Percentiles rank a stretch among this genome's conserved stretches.
phyloP scores from a whole-genome alignment of 1,140 invertebrate genomes.

The Adoxophyes honmai region DNA sequence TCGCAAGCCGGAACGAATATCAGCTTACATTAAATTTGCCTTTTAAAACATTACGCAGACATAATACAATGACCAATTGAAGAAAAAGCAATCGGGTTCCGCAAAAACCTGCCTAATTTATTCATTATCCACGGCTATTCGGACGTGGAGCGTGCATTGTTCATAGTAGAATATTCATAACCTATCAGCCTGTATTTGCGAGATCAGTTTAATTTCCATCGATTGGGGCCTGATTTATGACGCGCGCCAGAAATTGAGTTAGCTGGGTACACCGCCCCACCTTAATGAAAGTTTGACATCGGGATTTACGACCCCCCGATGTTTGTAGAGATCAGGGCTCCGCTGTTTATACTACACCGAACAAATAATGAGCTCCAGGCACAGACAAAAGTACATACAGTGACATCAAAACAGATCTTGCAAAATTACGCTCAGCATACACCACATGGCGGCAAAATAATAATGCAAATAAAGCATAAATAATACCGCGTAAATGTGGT shows the following conservation, averaged over 20 bases:
- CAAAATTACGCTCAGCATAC: not conserved
- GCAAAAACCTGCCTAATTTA: too few relatives aligned
- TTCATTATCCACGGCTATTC: too few relatives aligned
- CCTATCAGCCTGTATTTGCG: slow-evolving; percentile 1
- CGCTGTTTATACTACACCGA: too few relatives aligned
- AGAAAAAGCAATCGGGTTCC: not conserved
- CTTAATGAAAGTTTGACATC: slow-evolving; percentile 11
- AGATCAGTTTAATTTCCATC: slow-evolving; percentile 7
- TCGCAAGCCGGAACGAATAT: too few relatives aligned
- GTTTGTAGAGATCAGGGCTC: too few relatives aligned
- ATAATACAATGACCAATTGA: not conserved
- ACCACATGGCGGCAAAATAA: not conserved
- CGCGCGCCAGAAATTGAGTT: not conserved
- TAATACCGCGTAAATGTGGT: not conserved
- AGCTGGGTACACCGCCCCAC: not conserved
- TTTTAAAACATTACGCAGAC: too few relatives aligned
- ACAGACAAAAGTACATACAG: too few relatives aligned
- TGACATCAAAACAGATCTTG: too few relatives aligned
- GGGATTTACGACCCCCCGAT: not conserved
- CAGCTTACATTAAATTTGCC: too few relatives aligned
- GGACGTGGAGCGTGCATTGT: too few relatives aligned
- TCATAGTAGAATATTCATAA: not conserved
- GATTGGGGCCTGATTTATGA: not conserved
- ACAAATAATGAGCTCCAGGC: too few relatives aligned
- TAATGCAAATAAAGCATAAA: not conserved